Percentiles rank a stretch among this genome's conserved stretches.
phyloP scores from a whole-genome alignment of 2,888 invertebrate genomes.

The Thelaira solivaga region DNA sequence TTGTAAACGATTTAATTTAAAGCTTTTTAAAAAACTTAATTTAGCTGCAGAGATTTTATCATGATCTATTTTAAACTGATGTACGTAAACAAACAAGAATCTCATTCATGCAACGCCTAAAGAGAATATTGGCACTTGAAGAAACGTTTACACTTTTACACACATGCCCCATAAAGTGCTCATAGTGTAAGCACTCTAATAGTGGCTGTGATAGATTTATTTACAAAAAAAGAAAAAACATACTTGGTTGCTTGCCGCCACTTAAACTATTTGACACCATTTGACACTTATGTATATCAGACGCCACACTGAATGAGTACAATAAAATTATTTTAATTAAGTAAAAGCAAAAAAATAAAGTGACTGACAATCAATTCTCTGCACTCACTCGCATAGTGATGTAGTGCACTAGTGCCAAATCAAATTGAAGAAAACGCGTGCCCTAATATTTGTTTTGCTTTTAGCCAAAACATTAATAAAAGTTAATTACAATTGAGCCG shows the following conservation, averaged over 20 bases:
- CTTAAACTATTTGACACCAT: constrained; percentile 53
- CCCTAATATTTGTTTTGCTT: background rate
- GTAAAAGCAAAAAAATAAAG: background rate
- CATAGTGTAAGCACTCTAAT: background rate
- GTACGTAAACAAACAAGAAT: background rate
- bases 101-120: background rate
- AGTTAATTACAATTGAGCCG: constrained; percentile 1
- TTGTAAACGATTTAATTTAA: background rate
- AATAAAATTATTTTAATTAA: constrained; percentile 37
- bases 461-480: background rate
- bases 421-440: constrained; percentile 7
- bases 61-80: constrained; percentile 31
- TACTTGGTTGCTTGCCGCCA: constrained; percentile 38
- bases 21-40: background rate
- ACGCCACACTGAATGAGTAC: constrained; percentile 33
- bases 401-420: background rate
- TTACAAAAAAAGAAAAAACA: too few relatives aligned
- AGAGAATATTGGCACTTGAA: constrained; percentile 26
- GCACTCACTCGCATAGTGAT: too few relatives aligned
- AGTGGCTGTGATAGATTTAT: constrained; percentile 9
- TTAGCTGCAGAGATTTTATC: background rate
- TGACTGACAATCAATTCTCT: background rate
- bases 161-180: background rate
- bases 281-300: constrained; percentile 50
- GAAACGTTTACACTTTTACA: constrained; percentile 14